A percentile compares a stretch with the other conserved stretches of the same genome.
Conservation (phyloP, 2,888 invertebrate species). For the Nomada ruficornis region DNA sequence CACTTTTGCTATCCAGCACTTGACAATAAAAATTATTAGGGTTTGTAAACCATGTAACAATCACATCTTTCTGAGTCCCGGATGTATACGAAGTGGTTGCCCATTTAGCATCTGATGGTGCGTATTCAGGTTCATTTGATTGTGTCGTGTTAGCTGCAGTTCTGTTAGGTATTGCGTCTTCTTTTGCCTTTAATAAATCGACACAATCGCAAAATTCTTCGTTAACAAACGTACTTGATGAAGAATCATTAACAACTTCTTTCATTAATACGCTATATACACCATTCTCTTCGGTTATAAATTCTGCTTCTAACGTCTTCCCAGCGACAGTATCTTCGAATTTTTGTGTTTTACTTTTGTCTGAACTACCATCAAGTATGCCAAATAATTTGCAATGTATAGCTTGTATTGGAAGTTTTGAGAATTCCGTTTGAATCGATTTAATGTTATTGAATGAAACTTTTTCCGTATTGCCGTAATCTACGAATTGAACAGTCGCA, state of each 20-base stretch:
- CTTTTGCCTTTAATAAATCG: constrained; percentile 73
- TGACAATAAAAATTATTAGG: constrained; percentile 90
- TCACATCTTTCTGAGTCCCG: constrained; percentile 86
- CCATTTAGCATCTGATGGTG: constrained; percentile 85
- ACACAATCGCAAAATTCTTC: constrained; percentile 70
- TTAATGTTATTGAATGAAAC: constrained; percentile 85
- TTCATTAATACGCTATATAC: constrained; percentile 76
- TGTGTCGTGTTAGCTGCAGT: constrained; percentile 4
- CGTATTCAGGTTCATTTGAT: constrained; percentile 83
- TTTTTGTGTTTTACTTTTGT: constrained; percentile 59
- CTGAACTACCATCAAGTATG: constrained; percentile 62
- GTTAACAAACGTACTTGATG: constrained; percentile 72
- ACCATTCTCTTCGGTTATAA: constrained; percentile 72
- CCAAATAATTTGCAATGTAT: constrained; percentile 81
- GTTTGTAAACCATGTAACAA: constrained; percentile 91
- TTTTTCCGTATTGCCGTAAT: constrained; percentile 90
- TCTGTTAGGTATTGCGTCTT: constrained; percentile 50
- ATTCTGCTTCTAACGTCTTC: constrained; percentile 77
- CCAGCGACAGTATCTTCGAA: constrained; percentile 70
- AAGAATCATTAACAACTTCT: constrained; percentile 60
- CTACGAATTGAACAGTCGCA: constrained; percentile 87
- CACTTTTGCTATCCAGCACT: constrained; percentile 81
- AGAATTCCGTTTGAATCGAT: constrained; percentile 75
- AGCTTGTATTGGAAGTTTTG: constrained; percentile 80
- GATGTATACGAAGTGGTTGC: constrained; percentile 84